Conservation (phyloP, 2,888 invertebrate species). For the Neoitamus cyanurus region DNA sequence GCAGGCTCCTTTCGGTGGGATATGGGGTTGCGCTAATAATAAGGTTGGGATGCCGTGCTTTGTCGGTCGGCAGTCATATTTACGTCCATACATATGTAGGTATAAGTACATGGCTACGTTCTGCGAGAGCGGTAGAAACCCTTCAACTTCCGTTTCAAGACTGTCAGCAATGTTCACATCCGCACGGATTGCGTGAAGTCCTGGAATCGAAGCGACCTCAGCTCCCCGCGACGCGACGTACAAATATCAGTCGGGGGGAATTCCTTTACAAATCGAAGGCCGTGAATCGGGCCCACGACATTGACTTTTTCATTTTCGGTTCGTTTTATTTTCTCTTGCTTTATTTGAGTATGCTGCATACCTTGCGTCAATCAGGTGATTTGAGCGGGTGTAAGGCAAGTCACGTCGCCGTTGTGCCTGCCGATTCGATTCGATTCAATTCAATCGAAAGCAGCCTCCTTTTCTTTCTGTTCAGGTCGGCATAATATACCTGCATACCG, state of each 20-base stretch:
- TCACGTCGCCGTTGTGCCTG: conserved; percentile 14
- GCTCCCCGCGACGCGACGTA: not conserved
- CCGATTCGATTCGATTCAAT: conserved; percentile 26
- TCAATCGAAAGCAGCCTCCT: not conserved
- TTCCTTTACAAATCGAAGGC: conserved; percentile 14
- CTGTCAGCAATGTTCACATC: not conserved
- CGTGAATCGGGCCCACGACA: not conserved
- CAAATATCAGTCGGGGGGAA: not conserved
- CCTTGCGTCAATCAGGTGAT: not conserved
- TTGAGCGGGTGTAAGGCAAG: not conserved
- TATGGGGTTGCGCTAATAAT: not conserved
- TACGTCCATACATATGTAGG: not conserved
- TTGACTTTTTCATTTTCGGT: conserved; percentile 18
- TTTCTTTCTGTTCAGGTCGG: not conserved
- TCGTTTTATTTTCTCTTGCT: not conserved
- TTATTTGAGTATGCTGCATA: conserved; percentile 12
- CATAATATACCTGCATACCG: not conserved
- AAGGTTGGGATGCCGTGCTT: not conserved
- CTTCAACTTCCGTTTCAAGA: not conserved
- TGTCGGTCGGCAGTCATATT: not conserved
- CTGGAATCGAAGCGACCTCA: not conserved
- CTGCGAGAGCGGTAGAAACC: not conserved
- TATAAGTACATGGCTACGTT: not conserved
- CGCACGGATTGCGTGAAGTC: not conserved
- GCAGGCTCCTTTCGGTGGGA: not conserved